phyloP scores from a whole-genome alignment of 2,113 vertebrate genomes.

The Thalassarche chlororhynchos region DNA sequence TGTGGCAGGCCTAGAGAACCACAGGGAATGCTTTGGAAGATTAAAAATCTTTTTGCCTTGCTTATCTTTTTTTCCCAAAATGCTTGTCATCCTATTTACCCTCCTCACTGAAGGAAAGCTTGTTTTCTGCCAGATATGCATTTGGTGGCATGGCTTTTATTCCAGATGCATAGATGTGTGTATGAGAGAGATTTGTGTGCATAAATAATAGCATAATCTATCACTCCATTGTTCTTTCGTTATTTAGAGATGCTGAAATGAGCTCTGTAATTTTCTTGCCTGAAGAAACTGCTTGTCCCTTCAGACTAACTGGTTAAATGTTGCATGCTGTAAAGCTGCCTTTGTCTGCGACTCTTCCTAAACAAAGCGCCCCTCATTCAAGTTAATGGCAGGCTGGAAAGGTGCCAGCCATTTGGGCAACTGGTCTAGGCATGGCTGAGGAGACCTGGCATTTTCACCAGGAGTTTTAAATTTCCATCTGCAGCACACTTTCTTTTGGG shows the following conservation, averaged over 20 bases:
- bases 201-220: slow-evolving; percentile 7
- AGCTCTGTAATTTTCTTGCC: slow-evolving; percentile 63
- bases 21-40: not conserved
- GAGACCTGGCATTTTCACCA: not conserved
- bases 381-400: slow-evolving; percentile 23
- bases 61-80: slow-evolving; percentile 2
- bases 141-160: not conserved
- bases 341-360: not conserved
- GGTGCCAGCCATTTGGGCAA: not conserved
- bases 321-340: not conserved
- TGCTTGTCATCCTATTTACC: not conserved
- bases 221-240: not conserved
- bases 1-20: not conserved
- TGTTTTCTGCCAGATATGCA: not conserved
- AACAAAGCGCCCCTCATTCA: slow-evolving; percentile 26
- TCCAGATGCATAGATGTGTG: slow-evolving; percentile 23
- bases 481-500: not conserved
- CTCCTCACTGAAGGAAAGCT: not conserved
- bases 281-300: slow-evolving; percentile 56
- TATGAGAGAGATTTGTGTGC: slow-evolving; percentile 25
- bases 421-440: not conserved
- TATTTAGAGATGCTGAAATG: slow-evolving; percentile 53
- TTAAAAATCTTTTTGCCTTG: not conserved
- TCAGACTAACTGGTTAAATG: not conserved
- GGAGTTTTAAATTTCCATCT: not conserved